phyloP scores from a whole-genome alignment of 2,888 invertebrate genomes.

The Conus canariensis region DNA sequence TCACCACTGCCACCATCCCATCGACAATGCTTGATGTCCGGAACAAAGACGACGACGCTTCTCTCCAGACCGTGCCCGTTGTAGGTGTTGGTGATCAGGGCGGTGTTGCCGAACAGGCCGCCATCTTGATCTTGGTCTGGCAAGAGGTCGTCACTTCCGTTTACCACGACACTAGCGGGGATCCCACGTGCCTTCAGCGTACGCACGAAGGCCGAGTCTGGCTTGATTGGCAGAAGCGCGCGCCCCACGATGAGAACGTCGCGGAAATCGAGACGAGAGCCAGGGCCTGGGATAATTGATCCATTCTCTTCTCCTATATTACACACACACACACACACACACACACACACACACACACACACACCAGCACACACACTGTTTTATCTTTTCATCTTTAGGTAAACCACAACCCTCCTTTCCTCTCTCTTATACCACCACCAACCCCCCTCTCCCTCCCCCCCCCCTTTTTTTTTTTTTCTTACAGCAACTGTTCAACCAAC shows the following conservation, averaged over 20 bases:
- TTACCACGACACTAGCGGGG: constrained; percentile 10
- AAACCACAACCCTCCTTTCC: no score
- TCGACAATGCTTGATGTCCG: not conserved
- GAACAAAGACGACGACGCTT: constrained; percentile 14
- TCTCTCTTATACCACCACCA: no score
- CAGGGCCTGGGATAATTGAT: not conserved
- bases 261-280: not conserved
- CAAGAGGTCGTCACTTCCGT: not conserved
- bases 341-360: not conserved
- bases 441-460: no score
- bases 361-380: not conserved
- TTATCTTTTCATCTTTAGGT: no score
- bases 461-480: no score
- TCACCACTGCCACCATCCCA: not conserved
- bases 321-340: not conserved
- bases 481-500: no score
- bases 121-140: not conserved
- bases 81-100: constrained; percentile 18
- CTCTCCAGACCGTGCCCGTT: constrained; percentile 26
- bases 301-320: not conserved
- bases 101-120: not conserved
- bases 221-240: constrained; percentile 24
- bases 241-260: constrained; percentile 17
- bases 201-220: constrained; percentile 14
- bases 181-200: not conserved